These are phyloP conservation scores for Panulirus ornatus DNA, from an alignment of 1,140 invertebrate genomes.

Conservation along the genomic window DNA sequence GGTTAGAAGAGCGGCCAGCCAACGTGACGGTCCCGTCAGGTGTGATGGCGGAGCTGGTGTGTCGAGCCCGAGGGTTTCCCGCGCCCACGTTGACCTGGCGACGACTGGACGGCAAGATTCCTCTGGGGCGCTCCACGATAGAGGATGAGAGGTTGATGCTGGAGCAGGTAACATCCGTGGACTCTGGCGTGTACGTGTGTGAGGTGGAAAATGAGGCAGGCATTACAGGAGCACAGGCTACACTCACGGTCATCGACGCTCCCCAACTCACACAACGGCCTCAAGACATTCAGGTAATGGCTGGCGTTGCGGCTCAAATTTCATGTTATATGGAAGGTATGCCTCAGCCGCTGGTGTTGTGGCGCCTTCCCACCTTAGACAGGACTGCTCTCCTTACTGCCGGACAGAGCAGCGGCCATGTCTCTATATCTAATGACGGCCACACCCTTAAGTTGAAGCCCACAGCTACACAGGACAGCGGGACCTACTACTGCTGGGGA, in stretches of 20 bases:
- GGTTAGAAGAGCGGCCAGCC: conserved; percentile 66
- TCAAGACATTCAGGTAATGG: conserved; percentile 50
- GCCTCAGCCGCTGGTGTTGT: conserved; percentile 69
- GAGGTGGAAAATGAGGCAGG: conserved; percentile 89
- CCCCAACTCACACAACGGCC: conserved; percentile 66
- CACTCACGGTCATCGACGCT: conserved; percentile 81
- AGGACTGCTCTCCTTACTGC: conserved; percentile 58
- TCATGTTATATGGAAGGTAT: conserved; percentile 65
- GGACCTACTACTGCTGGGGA: conserved; percentile 77
- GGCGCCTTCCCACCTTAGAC: conserved; percentile 65
- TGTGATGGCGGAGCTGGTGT: conserved; percentile 89
- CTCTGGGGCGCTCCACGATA: conserved; percentile 85
- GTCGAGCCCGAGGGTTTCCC: conserved; percentile 93
- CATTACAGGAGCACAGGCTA: conserved; percentile 85
- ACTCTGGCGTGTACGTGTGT: conserved; percentile 90
- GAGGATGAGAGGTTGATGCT: conserved; percentile 80
- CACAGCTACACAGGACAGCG: conserved; percentile 77
- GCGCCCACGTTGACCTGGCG: conserved; percentile 92
- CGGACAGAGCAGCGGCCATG: conserved; percentile 56
- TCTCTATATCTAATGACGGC: conserved; percentile 58
- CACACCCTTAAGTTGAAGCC: conserved; percentile 27
- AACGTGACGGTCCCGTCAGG: conserved; percentile 68
- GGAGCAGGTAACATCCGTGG: conserved; percentile 85
- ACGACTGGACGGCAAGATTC: conserved; percentile 91
- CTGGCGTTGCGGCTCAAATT: conserved; percentile 31